Conservation (phyloP, 2,797 vertebrate genomes). For the Columba guinea region DNA sequence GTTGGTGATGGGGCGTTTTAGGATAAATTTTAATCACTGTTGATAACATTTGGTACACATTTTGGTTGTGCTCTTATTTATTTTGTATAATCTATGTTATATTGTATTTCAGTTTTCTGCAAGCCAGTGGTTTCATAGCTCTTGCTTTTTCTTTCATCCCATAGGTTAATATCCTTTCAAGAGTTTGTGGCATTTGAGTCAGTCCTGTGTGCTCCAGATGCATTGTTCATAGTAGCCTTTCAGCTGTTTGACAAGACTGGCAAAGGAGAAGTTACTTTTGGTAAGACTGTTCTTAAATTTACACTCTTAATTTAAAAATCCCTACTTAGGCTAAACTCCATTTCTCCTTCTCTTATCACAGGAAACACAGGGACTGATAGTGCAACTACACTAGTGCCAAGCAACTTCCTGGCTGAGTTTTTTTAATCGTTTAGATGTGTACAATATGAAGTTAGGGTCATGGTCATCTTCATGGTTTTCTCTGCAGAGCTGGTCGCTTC, state of each 20-base stretch:
- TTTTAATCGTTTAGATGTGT: not conserved
- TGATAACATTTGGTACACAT: not conserved
- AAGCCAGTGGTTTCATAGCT: constrained; percentile 18
- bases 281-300: constrained; percentile 73
- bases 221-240: constrained; percentile 88
- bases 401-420: not conserved
- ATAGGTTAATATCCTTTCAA: constrained; percentile 89
- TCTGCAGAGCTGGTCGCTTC: not conserved
- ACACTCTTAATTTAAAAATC: not conserved
- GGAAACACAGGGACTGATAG: not conserved
- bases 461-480: not conserved
- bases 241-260: constrained; percentile 90
- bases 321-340: not conserved
- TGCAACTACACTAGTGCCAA: not conserved
- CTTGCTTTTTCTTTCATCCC: constrained; percentile 50
- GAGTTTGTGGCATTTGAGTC: constrained; percentile 89
- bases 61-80: not conserved
- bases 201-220: constrained; percentile 86
- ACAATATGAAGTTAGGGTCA: not conserved
- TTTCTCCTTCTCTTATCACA: not conserved
- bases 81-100: not conserved
- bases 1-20: not conserved
- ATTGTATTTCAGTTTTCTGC: not conserved
- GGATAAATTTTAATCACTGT: not conserved
- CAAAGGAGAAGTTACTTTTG: constrained; percentile 85